These are phyloP conservation scores for Adrianichthys oophorus DNA, from an alignment of 2,797 vertebrate species.

Conservation along the genomic window DNA sequence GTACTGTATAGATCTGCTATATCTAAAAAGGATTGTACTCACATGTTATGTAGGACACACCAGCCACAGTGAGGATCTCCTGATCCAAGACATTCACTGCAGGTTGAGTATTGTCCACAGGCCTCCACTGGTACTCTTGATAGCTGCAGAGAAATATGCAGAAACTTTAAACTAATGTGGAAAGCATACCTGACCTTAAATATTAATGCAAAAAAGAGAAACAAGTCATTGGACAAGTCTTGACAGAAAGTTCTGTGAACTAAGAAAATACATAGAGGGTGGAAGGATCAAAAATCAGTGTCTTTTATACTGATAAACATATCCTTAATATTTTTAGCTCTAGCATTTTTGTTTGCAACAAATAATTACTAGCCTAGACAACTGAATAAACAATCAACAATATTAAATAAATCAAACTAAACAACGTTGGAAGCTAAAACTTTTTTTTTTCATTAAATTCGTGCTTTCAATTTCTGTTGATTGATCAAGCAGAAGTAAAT, in stretches of 20 bases:
- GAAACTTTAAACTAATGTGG: conserved; percentile 3
- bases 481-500: background rate
- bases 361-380: too few relatives aligned
- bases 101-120: conserved; percentile 89
- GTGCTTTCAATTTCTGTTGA: background rate
- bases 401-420: too few relatives aligned
- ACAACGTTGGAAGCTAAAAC: too few relatives aligned
- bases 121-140: conserved; percentile 94
- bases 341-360: too few relatives aligned
- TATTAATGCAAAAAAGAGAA: background rate
- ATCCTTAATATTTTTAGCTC: too few relatives aligned
- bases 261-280: background rate
- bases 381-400: too few relatives aligned
- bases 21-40: conserved; percentile 68
- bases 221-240: background rate
- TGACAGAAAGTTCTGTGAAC: too few relatives aligned
- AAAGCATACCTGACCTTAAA: background rate
- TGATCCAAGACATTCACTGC: conserved; percentile 88
- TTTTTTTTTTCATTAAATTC: too few relatives aligned
- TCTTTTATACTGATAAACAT: too few relatives aligned
- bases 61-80: conserved; percentile 97
- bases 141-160: conserved; percentile 74
- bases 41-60: conserved; percentile 97
- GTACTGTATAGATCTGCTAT: too few relatives aligned
- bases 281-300: too few relatives aligned